Conservation (phyloP, 2,113 vertebrate species). For the Apodemus sylvaticus region DNA sequence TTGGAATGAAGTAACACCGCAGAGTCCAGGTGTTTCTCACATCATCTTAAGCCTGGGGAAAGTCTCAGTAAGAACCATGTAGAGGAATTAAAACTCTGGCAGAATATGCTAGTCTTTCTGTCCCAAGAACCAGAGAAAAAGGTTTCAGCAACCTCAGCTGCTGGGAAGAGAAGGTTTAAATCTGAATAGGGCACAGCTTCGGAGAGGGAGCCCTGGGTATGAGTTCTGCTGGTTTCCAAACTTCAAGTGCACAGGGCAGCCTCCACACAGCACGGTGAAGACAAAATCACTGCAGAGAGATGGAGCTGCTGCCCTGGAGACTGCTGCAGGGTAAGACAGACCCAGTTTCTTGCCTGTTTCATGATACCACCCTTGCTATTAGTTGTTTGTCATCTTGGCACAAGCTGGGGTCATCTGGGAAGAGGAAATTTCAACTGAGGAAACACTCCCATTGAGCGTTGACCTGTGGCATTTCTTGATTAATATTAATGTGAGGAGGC, state of each 20-base stretch:
- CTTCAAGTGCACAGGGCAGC: background rate
- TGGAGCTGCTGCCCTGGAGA: background rate
- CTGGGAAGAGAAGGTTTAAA: background rate
- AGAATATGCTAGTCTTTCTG: background rate
- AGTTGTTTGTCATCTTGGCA: background rate
- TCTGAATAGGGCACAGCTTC: background rate
- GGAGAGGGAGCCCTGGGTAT: background rate
- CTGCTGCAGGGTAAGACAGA: background rate
- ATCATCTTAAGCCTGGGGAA: background rate
- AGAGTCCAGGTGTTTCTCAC: background rate
- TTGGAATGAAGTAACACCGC: background rate
- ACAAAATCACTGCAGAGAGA: background rate
- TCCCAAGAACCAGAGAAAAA: background rate
- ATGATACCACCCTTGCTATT: background rate
- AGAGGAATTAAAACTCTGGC: background rate
- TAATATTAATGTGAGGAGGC: background rate
- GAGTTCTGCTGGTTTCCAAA: background rate
- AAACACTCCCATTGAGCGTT: background rate
- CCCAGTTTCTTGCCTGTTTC: background rate
- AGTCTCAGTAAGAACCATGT: background rate
- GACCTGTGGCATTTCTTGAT: background rate
- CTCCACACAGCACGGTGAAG: background rate
- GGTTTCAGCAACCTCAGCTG: background rate
- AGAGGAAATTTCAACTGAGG: background rate
- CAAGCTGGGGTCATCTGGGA: background rate